phyloP scores from a whole-genome alignment of 1,140 invertebrate species.

The Brachionus rubens region DNA sequence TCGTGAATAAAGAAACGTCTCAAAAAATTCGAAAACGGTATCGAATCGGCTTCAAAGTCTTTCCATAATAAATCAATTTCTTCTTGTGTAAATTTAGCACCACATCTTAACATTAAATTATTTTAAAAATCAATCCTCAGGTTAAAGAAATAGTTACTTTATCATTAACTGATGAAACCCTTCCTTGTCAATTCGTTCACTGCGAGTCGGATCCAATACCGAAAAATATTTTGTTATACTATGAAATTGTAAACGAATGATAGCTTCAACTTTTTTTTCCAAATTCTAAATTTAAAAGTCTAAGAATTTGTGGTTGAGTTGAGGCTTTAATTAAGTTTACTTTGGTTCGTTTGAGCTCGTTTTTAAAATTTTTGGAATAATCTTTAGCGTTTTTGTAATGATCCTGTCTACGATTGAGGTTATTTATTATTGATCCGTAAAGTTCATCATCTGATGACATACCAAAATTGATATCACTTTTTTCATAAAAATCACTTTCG shows the following conservation, averaged over 20 bases:
- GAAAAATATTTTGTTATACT: constrained; percentile 22
- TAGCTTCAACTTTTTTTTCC: constrained; percentile 31
- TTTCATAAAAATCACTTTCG: neutral
- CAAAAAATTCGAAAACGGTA: constrained; percentile 33
- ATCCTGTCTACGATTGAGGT: neutral
- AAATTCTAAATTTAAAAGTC: neutral
- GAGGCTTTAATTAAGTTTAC: neutral
- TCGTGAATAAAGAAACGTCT: constrained; percentile 8
- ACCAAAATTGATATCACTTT: neutral
- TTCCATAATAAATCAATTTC: constrained; percentile 33
- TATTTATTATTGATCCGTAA: neutral
- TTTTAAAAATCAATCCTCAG: neutral
- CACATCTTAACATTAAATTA: neutral
- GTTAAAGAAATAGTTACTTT: neutral
- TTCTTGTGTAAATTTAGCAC: neutral
- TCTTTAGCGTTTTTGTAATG: neutral
- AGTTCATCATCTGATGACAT: neutral
- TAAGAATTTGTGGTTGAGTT: neutral
- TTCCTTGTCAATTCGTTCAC: constrained; percentile 13
- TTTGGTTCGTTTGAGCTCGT: neutral
- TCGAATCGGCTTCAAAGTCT: constrained; percentile 14
- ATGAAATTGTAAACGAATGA: constrained; percentile 26
- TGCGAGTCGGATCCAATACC: constrained; percentile 1
- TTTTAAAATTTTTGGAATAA: constrained; percentile 1
- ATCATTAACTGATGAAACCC: constrained; percentile 8